phyloP scores from a whole-genome alignment of 2,797 vertebrate species.

The Adelosebastes latens region DNA sequence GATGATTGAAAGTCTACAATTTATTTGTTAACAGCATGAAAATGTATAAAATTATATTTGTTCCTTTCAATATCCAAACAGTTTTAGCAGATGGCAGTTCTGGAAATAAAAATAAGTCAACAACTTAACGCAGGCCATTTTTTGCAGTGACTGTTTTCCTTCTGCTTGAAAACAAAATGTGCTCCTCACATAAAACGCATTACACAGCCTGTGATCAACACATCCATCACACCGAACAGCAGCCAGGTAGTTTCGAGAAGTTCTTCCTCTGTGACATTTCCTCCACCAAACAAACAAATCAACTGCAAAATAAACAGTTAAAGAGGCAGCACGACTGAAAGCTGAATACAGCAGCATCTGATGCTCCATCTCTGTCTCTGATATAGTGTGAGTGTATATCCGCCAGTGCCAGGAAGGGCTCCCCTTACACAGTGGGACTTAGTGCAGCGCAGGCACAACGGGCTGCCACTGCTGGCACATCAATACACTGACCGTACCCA shows the following conservation, averaged over 20 bases:
- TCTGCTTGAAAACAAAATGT: background rate
- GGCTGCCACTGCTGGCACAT: conserved; percentile 24
- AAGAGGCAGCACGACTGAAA: background rate
- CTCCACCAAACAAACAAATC: conserved; percentile 15
- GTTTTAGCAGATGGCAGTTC: background rate
- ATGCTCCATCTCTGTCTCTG: background rate
- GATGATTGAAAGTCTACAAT: background rate
- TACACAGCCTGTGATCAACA: background rate
- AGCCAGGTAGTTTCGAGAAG: background rate
- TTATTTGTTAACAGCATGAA: background rate
- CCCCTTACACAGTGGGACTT: conserved; percentile 37
- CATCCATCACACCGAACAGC: conserved; percentile 7
- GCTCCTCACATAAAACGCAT: background rate
- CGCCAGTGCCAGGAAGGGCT: conserved; percentile 29
- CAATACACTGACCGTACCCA: conserved; percentile 16
- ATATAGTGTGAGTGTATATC: background rate
- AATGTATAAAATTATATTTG: background rate
- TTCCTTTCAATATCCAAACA: background rate
- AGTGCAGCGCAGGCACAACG: conserved; percentile 26
- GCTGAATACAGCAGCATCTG: conserved; percentile 1
- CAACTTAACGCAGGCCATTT: background rate
- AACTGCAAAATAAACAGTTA: conserved; percentile 1
- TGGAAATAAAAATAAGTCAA: background rate
- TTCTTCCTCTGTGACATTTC: conserved; percentile 1
- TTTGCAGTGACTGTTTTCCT: background rate